A percentile compares a stretch with the other conserved stretches of the same genome.
Conservation (phyloP, 2,113 vertebrate genomes). For the Thermophis baileyi region DNA sequence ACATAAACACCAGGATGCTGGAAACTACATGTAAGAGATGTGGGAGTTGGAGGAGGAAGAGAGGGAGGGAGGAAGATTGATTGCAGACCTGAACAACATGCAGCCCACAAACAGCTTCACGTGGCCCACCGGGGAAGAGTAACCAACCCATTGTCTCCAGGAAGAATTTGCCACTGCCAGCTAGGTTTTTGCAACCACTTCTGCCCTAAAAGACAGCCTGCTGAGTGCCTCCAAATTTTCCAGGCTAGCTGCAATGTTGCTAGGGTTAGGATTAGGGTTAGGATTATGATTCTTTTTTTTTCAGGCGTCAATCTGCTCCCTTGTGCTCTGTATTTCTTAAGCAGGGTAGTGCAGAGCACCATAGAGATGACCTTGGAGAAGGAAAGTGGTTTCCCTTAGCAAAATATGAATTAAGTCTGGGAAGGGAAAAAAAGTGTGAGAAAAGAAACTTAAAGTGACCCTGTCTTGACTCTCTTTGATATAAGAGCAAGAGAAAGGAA, state of each 20-base stretch:
- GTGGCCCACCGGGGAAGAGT: background rate
- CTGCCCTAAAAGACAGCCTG: background rate
- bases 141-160: background rate
- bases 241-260: background rate
- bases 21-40: background rate
- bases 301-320: background rate
- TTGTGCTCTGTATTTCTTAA: conserved; percentile 28
- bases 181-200: background rate
- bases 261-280: background rate
- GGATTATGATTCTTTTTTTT: background rate
- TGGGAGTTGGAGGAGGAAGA: background rate
- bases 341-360: background rate
- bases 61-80: background rate
- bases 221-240: background rate
- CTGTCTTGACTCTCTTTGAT: background rate
- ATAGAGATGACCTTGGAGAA: background rate
- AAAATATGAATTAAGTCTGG: background rate
- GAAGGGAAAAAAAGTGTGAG: background rate
- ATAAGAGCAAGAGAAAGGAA: background rate
- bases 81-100: background rate
- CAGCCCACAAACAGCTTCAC: background rate
- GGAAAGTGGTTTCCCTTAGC: background rate
- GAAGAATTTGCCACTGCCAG: background rate
- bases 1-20: background rate
- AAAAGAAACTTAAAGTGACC: background rate